Evolutionary conservation across 2,888 invertebrate species (phyloP).

Genomic region (Eupeodes latifasciatus): DNA sequence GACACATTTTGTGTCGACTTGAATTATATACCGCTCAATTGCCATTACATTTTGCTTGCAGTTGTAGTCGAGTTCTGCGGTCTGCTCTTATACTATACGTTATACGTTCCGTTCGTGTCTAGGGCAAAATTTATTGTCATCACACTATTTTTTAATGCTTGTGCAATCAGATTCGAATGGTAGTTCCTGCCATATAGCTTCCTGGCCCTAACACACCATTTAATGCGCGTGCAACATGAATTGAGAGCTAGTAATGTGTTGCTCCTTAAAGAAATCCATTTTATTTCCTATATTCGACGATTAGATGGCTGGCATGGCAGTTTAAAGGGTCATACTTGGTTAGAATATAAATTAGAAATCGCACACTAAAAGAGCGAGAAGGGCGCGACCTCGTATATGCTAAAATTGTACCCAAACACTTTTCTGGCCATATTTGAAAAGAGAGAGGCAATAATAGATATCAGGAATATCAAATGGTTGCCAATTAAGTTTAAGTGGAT

Average conservation of each 20-base stretch:
- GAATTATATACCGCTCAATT: conserved; percentile 61
- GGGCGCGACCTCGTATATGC: conserved; percentile 73
- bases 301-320: conserved; percentile 65
- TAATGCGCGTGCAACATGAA: conserved; percentile 46
- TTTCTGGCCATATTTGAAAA: conserved; percentile 54
- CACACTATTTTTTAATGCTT: conserved; percentile 67
- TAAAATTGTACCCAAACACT: conserved; percentile 64
- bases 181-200: conserved; percentile 44
- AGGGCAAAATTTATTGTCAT: conserved; percentile 69
- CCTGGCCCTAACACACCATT: conserved; percentile 60
- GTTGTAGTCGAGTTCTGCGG: conserved; percentile 30
- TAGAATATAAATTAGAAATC: conserved; percentile 74
- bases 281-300: conserved; percentile 25
- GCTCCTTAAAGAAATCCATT: conserved; percentile 65
- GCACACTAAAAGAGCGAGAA: conserved; percentile 63
- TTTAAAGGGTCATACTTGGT: conserved; percentile 67
- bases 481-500: neutral
- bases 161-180: conserved; percentile 57
- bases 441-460: conserved; percentile 20
- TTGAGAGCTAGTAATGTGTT: conserved; percentile 55
- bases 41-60: neutral
- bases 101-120: conserved; percentile 50
- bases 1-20: conserved; percentile 69
- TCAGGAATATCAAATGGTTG: neutral
- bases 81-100: neutral